Evolutionary conservation across 2,797 vertebrate species (phyloP), one percentile per base, ranked within the genome.

Genomic region (Clarias pachynema): DNA sequence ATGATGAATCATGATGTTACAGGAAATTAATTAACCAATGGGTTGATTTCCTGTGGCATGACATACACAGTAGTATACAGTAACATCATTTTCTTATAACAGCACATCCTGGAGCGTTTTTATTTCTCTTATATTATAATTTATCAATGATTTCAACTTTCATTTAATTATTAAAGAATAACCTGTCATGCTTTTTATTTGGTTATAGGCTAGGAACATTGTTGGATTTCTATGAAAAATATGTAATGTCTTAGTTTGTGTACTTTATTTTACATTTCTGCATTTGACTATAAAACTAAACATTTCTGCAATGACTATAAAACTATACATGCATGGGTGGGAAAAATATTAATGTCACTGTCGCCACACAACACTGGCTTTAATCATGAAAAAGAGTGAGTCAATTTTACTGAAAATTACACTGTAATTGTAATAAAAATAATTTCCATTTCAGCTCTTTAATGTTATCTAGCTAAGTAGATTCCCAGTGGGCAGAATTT

Each of bases 381-480:
- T 60, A 37, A 60, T 60, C 18, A 78, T 15, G 20, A 37, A 79
- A 79, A 79, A 63, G 24, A 40, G 14, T 79, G 77, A 63, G 77
- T 63, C 34, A 44, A 34, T 78, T 78, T 60, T 5, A 24, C 75
- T 78, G 29, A 34, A 20, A 57, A 77, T 77, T 77, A 22, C 26
- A 77, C 22, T 37, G 20, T 31, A 29, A 34, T 31, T 31, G 31
- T 31, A 31, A 31, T 31, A 31, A 20, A 56, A 53, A 53, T 31
- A 1, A 49, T n/a, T 26, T 34, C 20, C 31, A 60, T 60, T 59
- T 6, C 56, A 34, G 10, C 4, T 37, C 40, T 49, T 72, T 49
- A n/a, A 44, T n/a, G 68, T 37, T 20, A 22, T 68, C 65, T 31
- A n/a, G 29, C 37, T 24, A 1, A n/a, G 69, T 12, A 44, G 24